phyloP scores from a whole-genome alignment of 2,888 invertebrate species.

The Hetaerina titia region DNA sequence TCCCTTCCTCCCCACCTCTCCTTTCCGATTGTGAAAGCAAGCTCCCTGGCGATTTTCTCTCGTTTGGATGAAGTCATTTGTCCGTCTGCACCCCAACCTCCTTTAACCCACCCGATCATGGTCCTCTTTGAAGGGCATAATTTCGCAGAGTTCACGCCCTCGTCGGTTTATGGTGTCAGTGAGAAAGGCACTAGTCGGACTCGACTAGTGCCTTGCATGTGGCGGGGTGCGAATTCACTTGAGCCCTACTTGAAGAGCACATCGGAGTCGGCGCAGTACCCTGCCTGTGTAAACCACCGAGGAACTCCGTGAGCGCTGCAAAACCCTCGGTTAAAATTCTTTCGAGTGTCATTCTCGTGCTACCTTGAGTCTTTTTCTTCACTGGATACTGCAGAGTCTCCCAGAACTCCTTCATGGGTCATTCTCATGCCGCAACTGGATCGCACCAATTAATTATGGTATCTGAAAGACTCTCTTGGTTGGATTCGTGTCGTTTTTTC shows the following conservation, averaged over 20 bases:
- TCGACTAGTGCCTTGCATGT: background rate
- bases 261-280: background rate
- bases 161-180: slow-evolving; percentile 2
- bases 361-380: too few relatives aligned
- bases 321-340: background rate
- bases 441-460: too few relatives aligned
- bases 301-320: background rate
- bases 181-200: background rate
- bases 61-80: slow-evolving; percentile 2
- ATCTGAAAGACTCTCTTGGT: too few relatives aligned
- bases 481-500: too few relatives aligned
- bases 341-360: too few relatives aligned
- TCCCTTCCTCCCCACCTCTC: background rate
- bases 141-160: background rate
- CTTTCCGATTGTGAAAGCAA: background rate
- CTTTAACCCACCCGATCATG: background rate
- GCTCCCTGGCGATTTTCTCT: background rate
- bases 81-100: background rate
- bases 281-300: background rate
- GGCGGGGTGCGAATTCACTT: background rate
- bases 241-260: background rate
- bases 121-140: background rate
- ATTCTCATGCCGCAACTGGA: too few relatives aligned
- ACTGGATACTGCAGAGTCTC: too few relatives aligned
- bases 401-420: too few relatives aligned